Evolutionary conservation across 2,113 vertebrate genomes (phyloP), one percentile per base, ranked within the genome.

Genomic region (Sapajus apella): DNA sequence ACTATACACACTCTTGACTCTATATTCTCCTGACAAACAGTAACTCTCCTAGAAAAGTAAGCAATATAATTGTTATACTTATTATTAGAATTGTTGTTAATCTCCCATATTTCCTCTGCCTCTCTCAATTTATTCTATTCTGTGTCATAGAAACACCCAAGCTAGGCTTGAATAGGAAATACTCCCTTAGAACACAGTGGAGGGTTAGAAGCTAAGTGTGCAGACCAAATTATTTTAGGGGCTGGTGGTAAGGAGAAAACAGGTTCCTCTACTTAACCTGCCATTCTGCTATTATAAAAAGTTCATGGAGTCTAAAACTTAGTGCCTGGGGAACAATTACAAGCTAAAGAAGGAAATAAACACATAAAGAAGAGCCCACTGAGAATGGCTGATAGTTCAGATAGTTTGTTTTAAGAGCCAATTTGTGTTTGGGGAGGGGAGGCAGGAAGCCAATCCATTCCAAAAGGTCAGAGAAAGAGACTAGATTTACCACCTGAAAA

Each of bases 381-480:
- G 17, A 55, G 56, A 84, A 83, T 2, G 5, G 32, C 9, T 66
- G 35, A 61, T 37, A 35, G 55, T 90, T 96, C 18, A 83, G 45
- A 80, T 84, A 3, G 23, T 87, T 96, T 87, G 4, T 80, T 87
- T 95, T 77, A 72, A 72, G 64, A 92, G 23, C 12, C 6, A 72
- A 1, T 77, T 87, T 87, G 23, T 70, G 35, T 87, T 75, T 87
- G 30, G 5, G 47, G 40, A 84, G 35, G 40, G 68, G 23, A 95
- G 20, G 1, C 13, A 47, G 18, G 45, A 82, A 45, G 4, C 6
- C 55, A 20, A 75, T 43, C 1, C 4, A 92, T n/a, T 85, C 25
- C 61, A 82, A 88, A 92, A 76, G 50, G 27, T 58, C 68, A 73
- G 43, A 85, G 1, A 10, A 12, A 30, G 27, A 30, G 16, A 47